Conservation (phyloP, 2,113 vertebrate species). For the Alligator sinensis region DNA sequence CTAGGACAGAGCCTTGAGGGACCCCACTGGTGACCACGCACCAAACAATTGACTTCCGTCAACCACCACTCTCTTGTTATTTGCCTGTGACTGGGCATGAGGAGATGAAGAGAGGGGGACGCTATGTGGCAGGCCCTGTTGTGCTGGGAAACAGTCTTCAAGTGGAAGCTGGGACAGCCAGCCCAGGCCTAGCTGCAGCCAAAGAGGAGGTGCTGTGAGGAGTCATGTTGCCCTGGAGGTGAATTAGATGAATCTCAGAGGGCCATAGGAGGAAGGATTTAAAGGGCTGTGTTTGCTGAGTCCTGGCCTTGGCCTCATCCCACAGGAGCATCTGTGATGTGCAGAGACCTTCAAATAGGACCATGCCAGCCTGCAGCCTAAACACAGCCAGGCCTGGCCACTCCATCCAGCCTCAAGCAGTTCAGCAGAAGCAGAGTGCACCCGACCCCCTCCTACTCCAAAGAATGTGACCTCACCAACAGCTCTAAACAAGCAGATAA, state of each 20-base stretch:
- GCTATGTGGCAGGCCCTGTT: no score
- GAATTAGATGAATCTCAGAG: not conserved
- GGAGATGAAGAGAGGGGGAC: not conserved
- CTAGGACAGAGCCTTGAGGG: no score
- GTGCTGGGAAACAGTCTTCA: no score
- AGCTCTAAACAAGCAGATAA: not conserved
- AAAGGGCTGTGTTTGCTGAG: not conserved
- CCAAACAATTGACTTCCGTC: no score
- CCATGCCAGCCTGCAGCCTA: not conserved
- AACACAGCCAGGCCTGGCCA: not conserved
- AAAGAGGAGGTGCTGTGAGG: not conserved
- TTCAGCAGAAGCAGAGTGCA: not conserved
- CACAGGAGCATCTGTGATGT: not conserved
- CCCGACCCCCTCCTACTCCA: not conserved
- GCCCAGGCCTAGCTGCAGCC: no score
- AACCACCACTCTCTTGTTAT: no score
- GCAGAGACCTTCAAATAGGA: not conserved
- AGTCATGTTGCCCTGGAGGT: not conserved
- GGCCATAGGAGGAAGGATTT: not conserved
- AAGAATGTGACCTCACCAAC: not conserved
- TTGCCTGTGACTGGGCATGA: not conserved
- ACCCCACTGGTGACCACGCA: no score
- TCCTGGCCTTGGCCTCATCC: not conserved
- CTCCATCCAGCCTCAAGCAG: not conserved
- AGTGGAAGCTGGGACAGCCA: no score